These are phyloP conservation scores for Crematogaster levior DNA, from an alignment of 2,888 invertebrate species.

Conservation along the genomic window DNA sequence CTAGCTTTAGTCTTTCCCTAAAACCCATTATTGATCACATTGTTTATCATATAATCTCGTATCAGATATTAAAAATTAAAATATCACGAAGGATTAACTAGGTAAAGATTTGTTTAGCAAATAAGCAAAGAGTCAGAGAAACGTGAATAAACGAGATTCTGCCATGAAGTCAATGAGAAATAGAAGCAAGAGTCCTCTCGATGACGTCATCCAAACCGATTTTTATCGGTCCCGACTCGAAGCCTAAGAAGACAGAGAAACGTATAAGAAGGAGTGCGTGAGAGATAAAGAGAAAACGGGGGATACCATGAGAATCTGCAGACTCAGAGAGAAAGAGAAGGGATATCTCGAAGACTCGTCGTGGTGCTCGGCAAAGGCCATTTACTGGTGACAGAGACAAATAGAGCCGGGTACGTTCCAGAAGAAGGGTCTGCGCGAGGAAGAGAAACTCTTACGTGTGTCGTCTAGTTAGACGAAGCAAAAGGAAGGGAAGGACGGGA, in stretches of 20 bases:
- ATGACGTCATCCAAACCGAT: slow-evolving; percentile 61
- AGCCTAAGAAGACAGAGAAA: slow-evolving; percentile 45
- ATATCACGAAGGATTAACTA: background rate
- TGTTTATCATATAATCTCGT: background rate
- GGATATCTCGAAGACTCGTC: slow-evolving; percentile 57
- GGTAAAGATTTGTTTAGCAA: background rate
- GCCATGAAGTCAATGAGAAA: slow-evolving; percentile 62
- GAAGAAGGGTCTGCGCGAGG: slow-evolving; percentile 55
- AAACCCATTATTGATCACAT: background rate
- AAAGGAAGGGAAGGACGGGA: slow-evolving; percentile 39
- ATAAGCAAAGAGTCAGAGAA: slow-evolving; percentile 15
- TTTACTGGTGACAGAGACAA: slow-evolving; percentile 80
- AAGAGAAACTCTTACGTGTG: slow-evolving; percentile 57
- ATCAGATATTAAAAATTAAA: background rate
- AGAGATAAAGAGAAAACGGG: slow-evolving; percentile 47
- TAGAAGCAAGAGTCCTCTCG: slow-evolving; percentile 50
- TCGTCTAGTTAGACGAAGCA: slow-evolving; percentile 65
- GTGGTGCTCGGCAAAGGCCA: slow-evolving; percentile 73
- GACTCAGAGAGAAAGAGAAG: slow-evolving; percentile 41
- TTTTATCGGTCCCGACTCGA: slow-evolving; percentile 63
- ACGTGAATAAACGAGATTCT: slow-evolving; percentile 57
- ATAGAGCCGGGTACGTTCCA: slow-evolving; percentile 75
- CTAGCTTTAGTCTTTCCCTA: background rate
- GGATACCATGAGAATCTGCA: slow-evolving; percentile 30
- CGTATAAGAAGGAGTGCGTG: slow-evolving; percentile 17